Base-by-base conservation (phyloP, 2,888 invertebrate genomes). In the Leptarthrus brevirostris region DNA sequence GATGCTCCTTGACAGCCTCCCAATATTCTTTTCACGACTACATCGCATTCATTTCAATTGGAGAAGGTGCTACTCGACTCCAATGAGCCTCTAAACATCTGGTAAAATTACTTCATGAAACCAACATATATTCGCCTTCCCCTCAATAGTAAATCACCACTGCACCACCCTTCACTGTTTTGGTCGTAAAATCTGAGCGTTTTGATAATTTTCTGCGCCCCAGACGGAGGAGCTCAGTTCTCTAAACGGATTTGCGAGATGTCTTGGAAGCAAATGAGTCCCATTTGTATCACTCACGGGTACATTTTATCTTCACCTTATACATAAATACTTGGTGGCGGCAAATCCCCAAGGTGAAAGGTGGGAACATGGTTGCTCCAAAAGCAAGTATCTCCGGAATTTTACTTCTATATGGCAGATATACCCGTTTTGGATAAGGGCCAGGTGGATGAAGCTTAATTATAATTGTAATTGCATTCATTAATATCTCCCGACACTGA, bases 401-500 rank as follows among this genome's bases (percentile, higher is more conserved):
- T 30, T 8, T 26, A 16, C 22, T 12, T 36, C 40, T 61, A 18
- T 34, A n/a, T 30, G 34, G 26, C 34, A 5, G 30, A 16, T 10
- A 34, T n/a, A n/a, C n/a, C 34, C n/a, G 6, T 14, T 36, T n/a
- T 18, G 6, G 49, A 47, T 22, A 22, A 47, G 24, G 64, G 24
- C 24, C 24, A 66, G 26, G 66, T 10, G 30, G 24, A 26, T 24
- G 49, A 26, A 18, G 61, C 20, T 61, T 47, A 22, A 66, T 66
- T 66, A 66, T 66, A 66, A 66, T 66, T 66, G 26, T 66, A 66
- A 66, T 66, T 66, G 30, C 66, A n/a, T 49, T 66, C 66, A 66
- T 66, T 66, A 66, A 66, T 66, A 47, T 26, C 22, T 22, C 24
- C 49, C 47, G 66, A 66, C 66, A 66, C 49, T 66, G 66, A 66